Base-by-base conservation (phyloP, 2,888 invertebrate species). In the Hirtodrosophila confusa region DNA sequence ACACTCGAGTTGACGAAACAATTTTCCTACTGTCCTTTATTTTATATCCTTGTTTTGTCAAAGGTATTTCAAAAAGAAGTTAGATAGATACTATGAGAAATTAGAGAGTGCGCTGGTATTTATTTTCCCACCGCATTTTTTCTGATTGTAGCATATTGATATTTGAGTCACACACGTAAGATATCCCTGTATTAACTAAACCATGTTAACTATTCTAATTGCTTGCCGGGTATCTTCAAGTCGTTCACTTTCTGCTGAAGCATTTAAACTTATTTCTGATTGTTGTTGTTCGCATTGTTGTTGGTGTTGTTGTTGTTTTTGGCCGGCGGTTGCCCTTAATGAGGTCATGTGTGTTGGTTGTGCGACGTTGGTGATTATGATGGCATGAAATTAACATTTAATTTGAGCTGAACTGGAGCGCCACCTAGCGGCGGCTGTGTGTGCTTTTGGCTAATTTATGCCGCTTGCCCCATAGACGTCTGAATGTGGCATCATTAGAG, bases 321-420 rank as follows among this genome's bases (percentile, higher is more conserved):
- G 80, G 72, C 63, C 69, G 78, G 75, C 75, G 75, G 75, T 83
- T 83, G 78, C 73, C 78, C 82, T 84, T 83, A 83, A 83, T 83
- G 82, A 83, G 82, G 82, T 83, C 82, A 83, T 83, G 76, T 79
- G 54, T 53, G 64, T 48, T 70, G 54, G 65, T 47, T 74, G 64
- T 77, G 73, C 76, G 68, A 75, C 68, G 73, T 63, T 63, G 83
- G 88, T 86, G 88, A 86, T 85, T 87, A 85, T 87, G 86, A 86
- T 86, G 85, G 83, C 88, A 85, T 85, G 86, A 87, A 85, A 85
- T 85, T 80, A 85, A 86, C 85, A 87, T 84, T 87, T 86, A 87
- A 85, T 85, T 85, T 87, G 80, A 80, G 86, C 74, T 70, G 66
- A 75, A 69, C 60, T 69, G 72, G 66, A 63, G 72, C 80, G 80